Evolutionary conservation across 2,797 vertebrate genomes (phyloP).

Genomic region (Okamejei kenojei): DNA sequence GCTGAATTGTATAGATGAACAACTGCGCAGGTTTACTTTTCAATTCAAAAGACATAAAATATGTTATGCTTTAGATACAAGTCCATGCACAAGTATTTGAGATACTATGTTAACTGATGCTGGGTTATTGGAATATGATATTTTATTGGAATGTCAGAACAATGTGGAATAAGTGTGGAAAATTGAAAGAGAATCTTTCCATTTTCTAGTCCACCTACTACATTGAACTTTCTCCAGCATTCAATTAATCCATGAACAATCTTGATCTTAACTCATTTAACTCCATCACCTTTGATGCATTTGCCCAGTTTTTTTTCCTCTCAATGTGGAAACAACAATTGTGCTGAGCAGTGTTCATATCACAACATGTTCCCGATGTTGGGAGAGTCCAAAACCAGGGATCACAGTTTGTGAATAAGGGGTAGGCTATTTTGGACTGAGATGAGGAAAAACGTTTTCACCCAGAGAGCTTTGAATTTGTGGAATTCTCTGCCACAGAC

Average conservation of each 20-base stretch:
- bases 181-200: not conserved
- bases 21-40: not conserved
- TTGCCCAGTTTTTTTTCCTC: not conserved
- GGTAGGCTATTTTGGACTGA: too few relatives aligned
- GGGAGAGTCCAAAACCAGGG: too few relatives aligned
- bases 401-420: too few relatives aligned
- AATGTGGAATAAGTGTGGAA: too few relatives aligned
- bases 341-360: not conserved
- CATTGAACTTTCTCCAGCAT: too few relatives aligned
- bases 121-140: not conserved
- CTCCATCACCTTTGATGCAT: not conserved
- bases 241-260: not conserved
- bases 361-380: too few relatives aligned
- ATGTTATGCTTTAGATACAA: not conserved
- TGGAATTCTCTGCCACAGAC: too few relatives aligned
- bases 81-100: not conserved
- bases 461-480: too few relatives aligned
- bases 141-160: not conserved
- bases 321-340: not conserved
- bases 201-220: not conserved
- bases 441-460: too few relatives aligned
- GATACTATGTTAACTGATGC: not conserved
- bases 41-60: not conserved
- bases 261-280: not conserved
- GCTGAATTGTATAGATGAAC: too few relatives aligned